Evolutionary conservation across 2,113 vertebrate genomes (phyloP), one percentile per base, ranked within the genome.

Genomic region (Lichenostomus cassidix): DNA sequence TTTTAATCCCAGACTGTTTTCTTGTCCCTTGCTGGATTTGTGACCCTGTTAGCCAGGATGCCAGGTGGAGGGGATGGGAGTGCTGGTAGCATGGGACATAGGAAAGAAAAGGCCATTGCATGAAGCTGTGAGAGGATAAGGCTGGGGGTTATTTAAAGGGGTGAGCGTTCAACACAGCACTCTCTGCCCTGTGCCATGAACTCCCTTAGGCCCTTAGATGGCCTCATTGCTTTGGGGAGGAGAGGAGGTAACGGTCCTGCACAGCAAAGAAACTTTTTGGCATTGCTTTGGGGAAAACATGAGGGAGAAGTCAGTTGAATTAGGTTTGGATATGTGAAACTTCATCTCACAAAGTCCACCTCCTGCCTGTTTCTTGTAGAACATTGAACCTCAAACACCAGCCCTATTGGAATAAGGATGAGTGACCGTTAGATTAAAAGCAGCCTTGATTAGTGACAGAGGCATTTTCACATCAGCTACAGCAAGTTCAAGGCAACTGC

Each of bases 401-500:
- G 16, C 23, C n/a, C 68, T 24, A 67, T 76, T 90, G 70, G 93
- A 89, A 68, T 39, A 78, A 73, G 31, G 53, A 52, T 59, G 42
- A 88, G 24, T 69, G 69, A 44, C 76, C 71, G 1, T 29, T 83
- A 68, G 28, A 41, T 63, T 74, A 46, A 80, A 90, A 78, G 44
- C 60, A 81, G 64, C 60, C 83, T 78, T 83, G 92, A 68, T 68
- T 87, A 75, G 90, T 69, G 73, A 89, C 83, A 92, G 78, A 64
- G 65, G 65, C 64, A 65, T 90, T 96, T 95, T 90, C 13, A 15
- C 39, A 81, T 60, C 79, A 92, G 56, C 78, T 83, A 49, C 82
- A 86, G 64, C 76, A 82, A 94, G 92, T 95, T 96, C 88, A 93
- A 95, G 85, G 83, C 79, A 93, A 92, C 73, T 87, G 64, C 83